Evolutionary conservation across 2,888 invertebrate species (phyloP).

Genomic region (Cephus pulcher): DNA sequence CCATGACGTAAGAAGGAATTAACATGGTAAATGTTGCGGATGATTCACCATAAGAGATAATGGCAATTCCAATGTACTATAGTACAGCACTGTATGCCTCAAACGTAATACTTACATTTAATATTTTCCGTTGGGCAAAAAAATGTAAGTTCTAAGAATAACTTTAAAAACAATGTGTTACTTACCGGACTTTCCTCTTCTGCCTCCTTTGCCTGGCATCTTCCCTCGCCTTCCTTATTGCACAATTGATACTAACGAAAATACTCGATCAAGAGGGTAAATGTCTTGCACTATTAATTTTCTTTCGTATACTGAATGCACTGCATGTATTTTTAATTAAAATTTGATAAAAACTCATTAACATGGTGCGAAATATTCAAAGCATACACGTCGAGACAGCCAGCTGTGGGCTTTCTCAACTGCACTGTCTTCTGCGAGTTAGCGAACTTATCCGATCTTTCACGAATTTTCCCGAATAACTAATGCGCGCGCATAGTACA

Average conservation of each 20-base stretch:
- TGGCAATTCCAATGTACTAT: not conserved
- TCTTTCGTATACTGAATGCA: slow-evolving; percentile 77
- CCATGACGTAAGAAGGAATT: slow-evolving; percentile 32
- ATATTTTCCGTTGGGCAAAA: not conserved
- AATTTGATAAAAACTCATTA: slow-evolving; percentile 80
- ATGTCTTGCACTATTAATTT: slow-evolving; percentile 80
- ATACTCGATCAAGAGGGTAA: slow-evolving; percentile 84
- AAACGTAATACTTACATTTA: not conserved
- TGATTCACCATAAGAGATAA: slow-evolving; percentile 4
- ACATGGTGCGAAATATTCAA: slow-evolving; percentile 70
- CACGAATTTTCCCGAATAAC: slow-evolving; percentile 30
- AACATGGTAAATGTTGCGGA: slow-evolving; percentile 25
- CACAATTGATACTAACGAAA: slow-evolving; percentile 71
- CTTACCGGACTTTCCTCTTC: slow-evolving; percentile 81
- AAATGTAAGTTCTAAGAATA: not conserved
- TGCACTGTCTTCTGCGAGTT: slow-evolving; percentile 40
- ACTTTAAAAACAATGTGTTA: slow-evolving; percentile 21
- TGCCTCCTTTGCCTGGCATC: slow-evolving; percentile 82
- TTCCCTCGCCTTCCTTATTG: slow-evolving; percentile 68
- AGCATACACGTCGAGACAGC: slow-evolving; percentile 64
- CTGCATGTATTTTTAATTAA: slow-evolving; percentile 78
- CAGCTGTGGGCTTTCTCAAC: slow-evolving; percentile 58
- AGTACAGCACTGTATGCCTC: not conserved
- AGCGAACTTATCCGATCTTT: slow-evolving; percentile 30
- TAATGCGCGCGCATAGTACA: not conserved